A percentile compares a stretch with the other conserved stretches of the same genome.
phyloP scores from a whole-genome alignment of 2,888 invertebrate species.

The Eretmocerus hayati region DNA sequence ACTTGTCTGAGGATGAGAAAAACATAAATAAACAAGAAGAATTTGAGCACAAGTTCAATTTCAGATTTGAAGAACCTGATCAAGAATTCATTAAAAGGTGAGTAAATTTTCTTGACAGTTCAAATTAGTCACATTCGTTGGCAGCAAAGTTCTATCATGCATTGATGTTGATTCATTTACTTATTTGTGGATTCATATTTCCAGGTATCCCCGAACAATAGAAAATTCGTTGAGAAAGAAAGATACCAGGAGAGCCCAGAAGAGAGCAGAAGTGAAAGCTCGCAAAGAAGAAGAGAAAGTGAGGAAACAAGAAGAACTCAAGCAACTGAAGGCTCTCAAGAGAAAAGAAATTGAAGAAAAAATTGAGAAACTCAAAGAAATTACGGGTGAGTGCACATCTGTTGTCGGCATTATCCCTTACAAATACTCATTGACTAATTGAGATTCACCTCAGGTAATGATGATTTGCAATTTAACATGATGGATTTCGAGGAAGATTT shows the following conservation, averaged over 20 bases:
- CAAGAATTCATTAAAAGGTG: constrained; percentile 65
- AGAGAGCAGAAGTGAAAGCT: constrained; percentile 67
- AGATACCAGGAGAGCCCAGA: constrained; percentile 70
- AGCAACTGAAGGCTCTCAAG: constrained; percentile 77
- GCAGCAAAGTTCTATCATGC: constrained; percentile 3
- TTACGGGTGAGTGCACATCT: constrained; percentile 69
- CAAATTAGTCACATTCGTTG: constrained; percentile 3
- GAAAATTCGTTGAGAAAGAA: constrained; percentile 72
- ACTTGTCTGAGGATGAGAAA: constrained; percentile 71
- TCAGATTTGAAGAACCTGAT: constrained; percentile 94
- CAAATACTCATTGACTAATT: neutral
- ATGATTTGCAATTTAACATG: constrained; percentile 35
- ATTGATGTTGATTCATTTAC: constrained; percentile 13
- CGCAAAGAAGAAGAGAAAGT: constrained; percentile 73
- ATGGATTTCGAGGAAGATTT: constrained; percentile 81
- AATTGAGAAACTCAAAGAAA: constrained; percentile 75
- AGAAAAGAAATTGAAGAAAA: constrained; percentile 85
- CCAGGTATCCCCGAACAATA: constrained; percentile 83
- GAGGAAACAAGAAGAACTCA: constrained; percentile 79
- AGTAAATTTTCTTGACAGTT: neutral
- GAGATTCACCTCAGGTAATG: constrained; percentile 34
- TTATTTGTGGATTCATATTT: constrained; percentile 4
- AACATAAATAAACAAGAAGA: constrained; percentile 75
- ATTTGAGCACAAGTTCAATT: constrained; percentile 93
- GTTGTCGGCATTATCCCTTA: neutral